phyloP scores from a whole-genome alignment of 1,140 invertebrate species.

The Alviniconcha marisindica region DNA sequence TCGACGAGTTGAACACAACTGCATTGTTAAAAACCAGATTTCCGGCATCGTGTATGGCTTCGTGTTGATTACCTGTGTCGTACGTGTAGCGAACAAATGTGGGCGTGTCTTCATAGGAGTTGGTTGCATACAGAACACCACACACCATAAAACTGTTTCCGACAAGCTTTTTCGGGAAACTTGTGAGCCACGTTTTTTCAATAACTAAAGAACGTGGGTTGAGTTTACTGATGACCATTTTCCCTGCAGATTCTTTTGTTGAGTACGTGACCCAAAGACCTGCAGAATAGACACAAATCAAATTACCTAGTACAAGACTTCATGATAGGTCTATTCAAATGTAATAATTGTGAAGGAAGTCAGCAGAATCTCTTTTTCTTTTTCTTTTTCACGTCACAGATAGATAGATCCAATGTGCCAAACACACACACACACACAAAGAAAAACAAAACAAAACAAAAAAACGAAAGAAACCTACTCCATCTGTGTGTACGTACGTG shows the following conservation, averaged over 20 bases:
- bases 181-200: constrained; percentile 64
- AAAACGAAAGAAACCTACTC: too few relatives aligned
- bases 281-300: too few relatives aligned
- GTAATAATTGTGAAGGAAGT: too few relatives aligned
- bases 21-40: constrained; percentile 59
- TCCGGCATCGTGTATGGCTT: constrained; percentile 47
- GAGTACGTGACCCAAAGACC: constrained; percentile 70
- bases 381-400: too few relatives aligned
- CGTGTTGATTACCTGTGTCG: constrained; percentile 62
- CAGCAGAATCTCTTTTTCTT: too few relatives aligned
- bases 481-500: too few relatives aligned
- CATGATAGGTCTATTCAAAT: too few relatives aligned
- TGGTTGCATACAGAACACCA: constrained; percentile 66
- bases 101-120: constrained; percentile 61
- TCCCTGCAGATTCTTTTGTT: constrained; percentile 59
- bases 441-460: too few relatives aligned
- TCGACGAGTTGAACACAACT: constrained; percentile 38
- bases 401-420: too few relatives aligned
- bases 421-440: too few relatives aligned
- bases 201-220: constrained; percentile 60
- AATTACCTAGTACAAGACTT: too few relatives aligned
- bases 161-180: constrained; percentile 59
- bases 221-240: constrained; percentile 66
- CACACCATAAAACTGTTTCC: constrained; percentile 71
- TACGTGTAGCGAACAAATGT: constrained; percentile 66